Conservation (phyloP, 2,888 invertebrate species). For the Heliconius ethilla region DNA sequence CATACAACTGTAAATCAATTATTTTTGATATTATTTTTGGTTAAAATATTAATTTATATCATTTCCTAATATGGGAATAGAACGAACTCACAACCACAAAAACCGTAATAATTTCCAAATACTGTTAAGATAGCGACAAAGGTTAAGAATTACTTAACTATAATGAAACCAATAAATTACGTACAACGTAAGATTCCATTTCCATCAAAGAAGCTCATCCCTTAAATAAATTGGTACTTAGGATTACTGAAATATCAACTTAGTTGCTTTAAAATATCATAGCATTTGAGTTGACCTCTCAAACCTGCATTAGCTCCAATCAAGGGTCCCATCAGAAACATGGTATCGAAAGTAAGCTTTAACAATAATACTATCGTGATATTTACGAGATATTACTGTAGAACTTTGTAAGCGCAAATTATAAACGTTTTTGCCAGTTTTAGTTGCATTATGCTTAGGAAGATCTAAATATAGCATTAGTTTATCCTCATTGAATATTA, state of each 20-base stretch:
- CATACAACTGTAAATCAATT: neutral
- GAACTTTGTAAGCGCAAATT: neutral
- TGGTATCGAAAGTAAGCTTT: slow-evolving; percentile 29
- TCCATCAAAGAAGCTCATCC: neutral
- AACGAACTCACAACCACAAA: neutral
- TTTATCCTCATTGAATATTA: neutral
- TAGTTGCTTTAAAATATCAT: slow-evolving; percentile 26
- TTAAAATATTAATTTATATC: too few relatives aligned
- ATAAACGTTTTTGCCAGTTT: neutral
- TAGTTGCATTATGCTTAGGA: neutral
- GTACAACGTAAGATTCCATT: neutral
- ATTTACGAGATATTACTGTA: slow-evolving; percentile 23
- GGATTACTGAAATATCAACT: slow-evolving; percentile 25
- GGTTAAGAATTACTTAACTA: neutral
- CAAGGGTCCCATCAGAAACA: slow-evolving; percentile 33
- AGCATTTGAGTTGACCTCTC: slow-evolving; percentile 36
- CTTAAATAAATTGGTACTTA: slow-evolving; percentile 28
- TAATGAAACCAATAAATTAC: neutral
- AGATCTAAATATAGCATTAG: neutral
- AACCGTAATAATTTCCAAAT: neutral
- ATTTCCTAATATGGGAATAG: neutral
- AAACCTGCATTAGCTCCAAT: slow-evolving; percentile 38
- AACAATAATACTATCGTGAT: slow-evolving; percentile 31
- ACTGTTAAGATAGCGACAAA: neutral
- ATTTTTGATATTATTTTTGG: neutral